Percentiles rank a stretch among this genome's conserved stretches.
Conservation (phyloP, 1,140 invertebrate genomes). For the Brachionus manjavacas region DNA sequence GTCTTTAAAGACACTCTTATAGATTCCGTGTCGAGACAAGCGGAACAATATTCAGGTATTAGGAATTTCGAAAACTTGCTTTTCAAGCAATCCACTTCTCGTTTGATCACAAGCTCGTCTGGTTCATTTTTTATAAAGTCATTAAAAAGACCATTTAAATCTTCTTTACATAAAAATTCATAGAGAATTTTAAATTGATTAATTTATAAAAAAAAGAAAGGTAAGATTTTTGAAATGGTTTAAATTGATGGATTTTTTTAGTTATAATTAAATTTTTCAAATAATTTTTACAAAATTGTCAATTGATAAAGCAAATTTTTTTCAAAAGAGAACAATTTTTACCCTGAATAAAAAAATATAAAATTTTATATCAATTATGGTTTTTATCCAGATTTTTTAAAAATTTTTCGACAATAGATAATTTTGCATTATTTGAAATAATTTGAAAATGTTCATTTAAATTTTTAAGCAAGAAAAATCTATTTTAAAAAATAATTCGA, state of each 20-base stretch:
- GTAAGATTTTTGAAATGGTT: too few species aligned
- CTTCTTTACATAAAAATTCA: slow-evolving; percentile 58
- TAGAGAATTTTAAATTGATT: slow-evolving; percentile 46
- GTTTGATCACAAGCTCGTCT: too few species aligned
- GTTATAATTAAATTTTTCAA: too few species aligned
- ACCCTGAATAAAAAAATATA: background rate
- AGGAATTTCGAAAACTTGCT: too few species aligned
- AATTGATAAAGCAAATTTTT: background rate
- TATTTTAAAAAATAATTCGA: too few species aligned
- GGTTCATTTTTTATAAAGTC: too few species aligned
- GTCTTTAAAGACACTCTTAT: slow-evolving; percentile 55
- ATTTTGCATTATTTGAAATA: background rate
- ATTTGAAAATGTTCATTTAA: background rate
- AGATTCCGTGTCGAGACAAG: slow-evolving; percentile 52
- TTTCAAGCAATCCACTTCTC: too few species aligned
- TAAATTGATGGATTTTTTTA: too few species aligned
- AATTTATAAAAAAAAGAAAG: too few species aligned
- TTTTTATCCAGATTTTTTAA: background rate
- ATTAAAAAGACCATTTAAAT: too few species aligned
- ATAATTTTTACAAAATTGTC: too few species aligned
- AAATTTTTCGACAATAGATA: background rate
- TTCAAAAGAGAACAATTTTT: background rate
- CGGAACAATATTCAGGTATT: slow-evolving; percentile 49
- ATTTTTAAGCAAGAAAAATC: too few species aligned
- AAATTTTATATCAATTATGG: background rate